Base-by-base conservation (phyloP, 2,797 vertebrate genomes). In the Parambassis ranga region DNA sequence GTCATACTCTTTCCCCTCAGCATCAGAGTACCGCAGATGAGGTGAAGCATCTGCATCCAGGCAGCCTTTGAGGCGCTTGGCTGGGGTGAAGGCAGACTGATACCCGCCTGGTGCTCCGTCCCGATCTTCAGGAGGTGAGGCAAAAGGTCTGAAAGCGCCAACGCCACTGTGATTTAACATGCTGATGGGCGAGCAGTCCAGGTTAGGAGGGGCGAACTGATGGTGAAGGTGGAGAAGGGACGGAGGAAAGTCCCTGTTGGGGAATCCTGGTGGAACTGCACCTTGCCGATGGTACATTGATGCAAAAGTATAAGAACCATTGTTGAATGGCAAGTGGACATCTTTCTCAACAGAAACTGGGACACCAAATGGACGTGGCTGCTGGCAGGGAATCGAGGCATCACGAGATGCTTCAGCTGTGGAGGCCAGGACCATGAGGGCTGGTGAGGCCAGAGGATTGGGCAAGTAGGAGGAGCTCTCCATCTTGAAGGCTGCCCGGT, bases 401-500 rank as follows among this genome's bases (percentile, higher is more conserved):
- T 98, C 98, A 0, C 98, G 95, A 66, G 96, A 98, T 65, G 98
- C 97, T 89, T 99, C 98, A 0, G 98, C 98, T 0, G 98, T 99
- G 43, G 97, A 99, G 2, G 98, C 98, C 15, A 99, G 91, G 66
- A 99, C 98, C 98, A 99, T 99, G 68, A 99, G 90, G 3, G 98
- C 98, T 6, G 98, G 98, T 31, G 98, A 99, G 31, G 98, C 96
- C 91, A 99, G 87, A 0, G 98, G 98, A 83, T 98, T 98, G 86
- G 97, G 98, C 77, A 99, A 92, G 72, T 99, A 99, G 87, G 98
- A 98, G 75, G 98, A 98, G 91, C 95, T 99, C 94, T 99, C 98
- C 97, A 99, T 99, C 92, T 98, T 98, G 94, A 99, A 99, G 62
- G 98, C 96, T 79, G 96, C 96, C 91, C 96, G 93, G 92, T 98